Evolutionary conservation across 2,113 vertebrate genomes (phyloP).

Genomic region (Galeopterus variegatus): DNA sequence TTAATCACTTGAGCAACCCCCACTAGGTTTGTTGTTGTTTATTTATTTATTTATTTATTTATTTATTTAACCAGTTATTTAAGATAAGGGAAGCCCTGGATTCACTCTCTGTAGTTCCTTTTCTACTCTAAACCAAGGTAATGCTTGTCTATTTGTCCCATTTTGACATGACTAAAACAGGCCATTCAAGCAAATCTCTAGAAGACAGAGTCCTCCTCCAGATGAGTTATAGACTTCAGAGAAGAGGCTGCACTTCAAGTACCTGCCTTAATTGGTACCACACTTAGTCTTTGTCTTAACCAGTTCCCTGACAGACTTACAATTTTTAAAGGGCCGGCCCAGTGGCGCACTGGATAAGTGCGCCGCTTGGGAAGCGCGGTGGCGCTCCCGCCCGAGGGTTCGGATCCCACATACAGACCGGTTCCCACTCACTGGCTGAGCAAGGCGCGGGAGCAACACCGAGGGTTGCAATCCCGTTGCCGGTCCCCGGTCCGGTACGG

Average conservation of each 20-base stretch:
- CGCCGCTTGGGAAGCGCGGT: no score
- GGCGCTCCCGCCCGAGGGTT: no score
- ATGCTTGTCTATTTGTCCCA: not conserved
- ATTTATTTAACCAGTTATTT: not conserved
- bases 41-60: not conserved
- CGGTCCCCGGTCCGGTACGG: no score
- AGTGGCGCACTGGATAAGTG: no score
- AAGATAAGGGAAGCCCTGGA: not conserved
- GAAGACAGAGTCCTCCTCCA: not conserved
- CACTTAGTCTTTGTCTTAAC: conserved; percentile 17
- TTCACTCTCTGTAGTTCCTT: not conserved
- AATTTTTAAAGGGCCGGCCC: no score
- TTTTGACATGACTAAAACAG: not conserved
- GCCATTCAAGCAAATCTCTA: conserved; percentile 32
- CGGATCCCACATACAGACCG: no score
- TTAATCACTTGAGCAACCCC: not conserved
- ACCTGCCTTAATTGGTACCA: not conserved
- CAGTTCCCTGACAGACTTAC: not conserved
- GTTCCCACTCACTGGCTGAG: no score
- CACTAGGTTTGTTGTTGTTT: not conserved
- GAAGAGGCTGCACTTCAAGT: not conserved
- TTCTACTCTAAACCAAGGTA: not conserved
- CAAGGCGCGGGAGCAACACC: no score
- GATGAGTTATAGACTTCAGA: not conserved
- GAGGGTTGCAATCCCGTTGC: no score